Evolutionary conservation across 2,888 invertebrate genomes (phyloP).

Genomic region (Tanytarsus gracilentus): DNA sequence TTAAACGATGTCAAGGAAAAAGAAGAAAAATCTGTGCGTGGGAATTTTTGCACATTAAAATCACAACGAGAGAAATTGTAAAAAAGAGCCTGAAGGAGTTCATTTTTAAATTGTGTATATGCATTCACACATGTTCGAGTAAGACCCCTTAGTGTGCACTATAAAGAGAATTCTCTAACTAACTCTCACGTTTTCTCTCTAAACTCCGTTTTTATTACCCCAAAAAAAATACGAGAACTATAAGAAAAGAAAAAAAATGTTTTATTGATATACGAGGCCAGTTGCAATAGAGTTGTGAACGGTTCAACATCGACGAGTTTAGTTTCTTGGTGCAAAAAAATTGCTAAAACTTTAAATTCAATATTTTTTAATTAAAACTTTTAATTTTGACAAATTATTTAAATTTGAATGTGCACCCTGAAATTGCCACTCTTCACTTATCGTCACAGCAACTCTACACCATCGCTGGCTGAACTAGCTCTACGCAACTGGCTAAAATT

Average conservation of each 20-base stretch:
- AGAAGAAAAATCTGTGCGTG: conserved; percentile 12
- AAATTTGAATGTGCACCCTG: conserved; percentile 24
- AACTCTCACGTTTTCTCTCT: too few relatives aligned
- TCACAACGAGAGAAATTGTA: neutral
- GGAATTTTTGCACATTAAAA: conserved; percentile 10
- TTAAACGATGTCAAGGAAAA: too few relatives aligned
- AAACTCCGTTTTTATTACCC: too few relatives aligned
- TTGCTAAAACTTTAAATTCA: neutral
- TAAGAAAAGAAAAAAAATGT: conserved; percentile 1
- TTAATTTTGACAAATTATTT: neutral
- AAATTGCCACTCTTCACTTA: conserved; percentile 10
- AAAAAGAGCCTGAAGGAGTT: conserved; percentile 8
- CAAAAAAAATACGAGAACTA: conserved; percentile 7
- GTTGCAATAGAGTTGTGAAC: conserved; percentile 27
- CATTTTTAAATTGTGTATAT: neutral
- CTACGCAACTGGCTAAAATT: conserved; percentile 21
- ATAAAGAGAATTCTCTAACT: too few relatives aligned
- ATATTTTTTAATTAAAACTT: neutral
- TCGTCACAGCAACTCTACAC: conserved; percentile 20
- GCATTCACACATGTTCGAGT: too few relatives aligned
- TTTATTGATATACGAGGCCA: conserved; percentile 7
- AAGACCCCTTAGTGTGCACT: too few relatives aligned
- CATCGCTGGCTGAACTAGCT: conserved; percentile 10
- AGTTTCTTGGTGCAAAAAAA: neutral
- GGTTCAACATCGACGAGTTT: conserved; percentile 17